Evolutionary conservation across 2,113 vertebrate species (phyloP).

Genomic region (Trinectes maculatus): DNA sequence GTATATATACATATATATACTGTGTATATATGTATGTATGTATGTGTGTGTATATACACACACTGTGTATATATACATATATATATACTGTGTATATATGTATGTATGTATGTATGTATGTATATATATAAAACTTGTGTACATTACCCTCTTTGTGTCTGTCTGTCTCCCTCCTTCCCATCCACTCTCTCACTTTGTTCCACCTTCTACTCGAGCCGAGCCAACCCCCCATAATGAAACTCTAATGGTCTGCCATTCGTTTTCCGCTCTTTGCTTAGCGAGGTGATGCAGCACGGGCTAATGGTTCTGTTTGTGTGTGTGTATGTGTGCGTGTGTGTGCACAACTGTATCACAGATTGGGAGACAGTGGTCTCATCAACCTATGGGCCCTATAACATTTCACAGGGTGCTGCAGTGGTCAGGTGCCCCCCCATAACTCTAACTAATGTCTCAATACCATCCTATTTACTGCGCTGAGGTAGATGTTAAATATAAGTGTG

Average conservation of each 20-base stretch:
- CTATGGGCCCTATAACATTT: slow-evolving; percentile 54
- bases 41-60: background rate
- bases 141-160: slow-evolving; percentile 27
- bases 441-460: slow-evolving; percentile 59
- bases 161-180: slow-evolving; percentile 7
- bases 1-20: background rate
- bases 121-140: slow-evolving; percentile 36
- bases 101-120: slow-evolving; percentile 40
- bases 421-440: slow-evolving; percentile 62
- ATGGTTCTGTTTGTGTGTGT: slow-evolving; percentile 61
- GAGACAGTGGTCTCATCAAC: slow-evolving; percentile 52
- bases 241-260: slow-evolving; percentile 78
- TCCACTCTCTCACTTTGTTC: slow-evolving; percentile 40
- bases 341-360: slow-evolving; percentile 40
- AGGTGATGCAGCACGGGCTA: slow-evolving; percentile 71
- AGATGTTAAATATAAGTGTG: slow-evolving; percentile 22
- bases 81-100: slow-evolving; percentile 22
- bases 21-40: background rate
- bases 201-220: slow-evolving; percentile 59
- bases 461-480: slow-evolving; percentile 54
- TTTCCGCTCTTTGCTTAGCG: slow-evolving; percentile 76
- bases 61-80: slow-evolving; percentile 1
- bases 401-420: slow-evolving; percentile 36
- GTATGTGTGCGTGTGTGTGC: slow-evolving; percentile 39
- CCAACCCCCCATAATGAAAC: slow-evolving; percentile 73